Conservation (phyloP, 2,888 invertebrate genomes). For the Aphodius granarius region DNA sequence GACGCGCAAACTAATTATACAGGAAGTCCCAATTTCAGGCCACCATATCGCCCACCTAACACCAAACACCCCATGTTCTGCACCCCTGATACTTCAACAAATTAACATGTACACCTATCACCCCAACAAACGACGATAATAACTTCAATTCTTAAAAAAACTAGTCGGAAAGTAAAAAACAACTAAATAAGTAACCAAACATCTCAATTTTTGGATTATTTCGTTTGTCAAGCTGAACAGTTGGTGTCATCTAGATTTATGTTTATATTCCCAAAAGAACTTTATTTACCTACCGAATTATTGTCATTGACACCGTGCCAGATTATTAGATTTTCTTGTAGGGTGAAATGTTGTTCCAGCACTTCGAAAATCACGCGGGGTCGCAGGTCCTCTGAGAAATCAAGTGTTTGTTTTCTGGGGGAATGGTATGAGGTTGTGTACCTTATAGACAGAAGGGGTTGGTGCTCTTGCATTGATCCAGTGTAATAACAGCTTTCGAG, state of each 20-base stretch:
- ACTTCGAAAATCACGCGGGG: neutral
- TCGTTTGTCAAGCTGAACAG: no score
- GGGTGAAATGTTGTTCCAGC: neutral
- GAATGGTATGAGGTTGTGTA: neutral
- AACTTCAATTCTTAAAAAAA: no score
- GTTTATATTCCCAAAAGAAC: no score
- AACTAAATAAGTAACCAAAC: no score
- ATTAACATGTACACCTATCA: neutral
- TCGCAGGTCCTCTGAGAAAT: neutral
- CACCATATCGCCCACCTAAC: neutral
- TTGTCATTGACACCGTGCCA: no score
- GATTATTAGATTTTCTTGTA: neutral
- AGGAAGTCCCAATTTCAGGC: neutral
- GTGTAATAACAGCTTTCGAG: neutral
- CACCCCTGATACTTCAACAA: neutral
- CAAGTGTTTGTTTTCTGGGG: neutral
- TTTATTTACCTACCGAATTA: no score
- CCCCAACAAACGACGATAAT: no score
- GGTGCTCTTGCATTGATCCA: neutral
- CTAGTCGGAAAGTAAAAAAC: no score
- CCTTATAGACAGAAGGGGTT: neutral
- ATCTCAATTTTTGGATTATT: no score
- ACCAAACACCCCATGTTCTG: neutral
- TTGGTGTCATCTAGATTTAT: no score
- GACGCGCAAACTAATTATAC: neutral